Conservation (phyloP, 2,797 vertebrate species). For the Tokudaia tokunoshimensis region DNA sequence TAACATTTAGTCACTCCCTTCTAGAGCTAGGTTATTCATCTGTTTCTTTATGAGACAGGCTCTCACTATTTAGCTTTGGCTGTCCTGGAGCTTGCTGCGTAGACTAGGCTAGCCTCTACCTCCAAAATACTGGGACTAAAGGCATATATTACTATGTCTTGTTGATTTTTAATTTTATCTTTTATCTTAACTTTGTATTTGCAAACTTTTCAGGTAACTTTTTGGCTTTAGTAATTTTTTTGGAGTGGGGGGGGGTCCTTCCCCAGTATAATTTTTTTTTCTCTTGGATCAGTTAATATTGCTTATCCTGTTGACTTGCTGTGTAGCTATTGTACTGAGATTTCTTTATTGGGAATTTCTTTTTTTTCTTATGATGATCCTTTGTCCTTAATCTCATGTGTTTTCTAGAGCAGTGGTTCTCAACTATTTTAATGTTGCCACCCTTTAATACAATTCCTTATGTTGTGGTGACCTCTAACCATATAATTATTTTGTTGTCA, state of each 20-base stretch:
- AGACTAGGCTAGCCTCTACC: too few species aligned
- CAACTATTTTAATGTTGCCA: neutral
- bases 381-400: neutral
- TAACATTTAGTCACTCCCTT: neutral
- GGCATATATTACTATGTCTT: too few species aligned
- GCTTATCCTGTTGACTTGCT: neutral
- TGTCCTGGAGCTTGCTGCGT: too few species aligned
- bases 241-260: neutral
- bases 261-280: neutral
- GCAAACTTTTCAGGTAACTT: slow-evolving; percentile 34
- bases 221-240: neutral
- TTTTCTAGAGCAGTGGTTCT: neutral
- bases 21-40: neutral
- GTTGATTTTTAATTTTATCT: slow-evolving; percentile 13
- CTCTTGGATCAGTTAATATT: neutral
- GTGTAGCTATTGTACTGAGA: neutral
- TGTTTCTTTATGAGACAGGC: too few species aligned
- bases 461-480: neutral
- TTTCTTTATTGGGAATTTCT: slow-evolving; percentile 36
- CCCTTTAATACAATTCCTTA: neutral
- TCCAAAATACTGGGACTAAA: neutral
- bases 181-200: slow-evolving; percentile 48
- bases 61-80: too few species aligned
- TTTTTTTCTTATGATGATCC: neutral
- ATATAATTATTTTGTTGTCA: neutral